Base-by-base conservation (phyloP, 1,140 invertebrate genomes). In the Calycopis cecrops region DNA sequence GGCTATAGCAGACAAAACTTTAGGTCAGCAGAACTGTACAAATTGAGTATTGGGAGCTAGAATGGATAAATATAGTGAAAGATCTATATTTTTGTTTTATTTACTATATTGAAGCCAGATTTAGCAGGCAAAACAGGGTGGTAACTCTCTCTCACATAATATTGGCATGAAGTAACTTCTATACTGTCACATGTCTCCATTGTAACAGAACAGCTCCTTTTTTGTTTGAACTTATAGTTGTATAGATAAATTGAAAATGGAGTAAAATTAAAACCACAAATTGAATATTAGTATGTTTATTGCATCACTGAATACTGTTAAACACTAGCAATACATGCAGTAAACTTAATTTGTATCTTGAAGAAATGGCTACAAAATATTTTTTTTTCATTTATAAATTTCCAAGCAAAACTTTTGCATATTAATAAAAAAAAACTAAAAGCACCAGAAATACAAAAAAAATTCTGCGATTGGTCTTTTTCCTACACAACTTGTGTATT, bases 231-330 rank as follows among this genome's bases (percentile, higher is more conserved):
- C n/a, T n/a, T n/a, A n/a, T n/a, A n/a, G n/a, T n/a, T n/a, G n/a
- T n/a, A n/a, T n/a, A n/a, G n/a, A n/a, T n/a, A n/a, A n/a, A n/a
- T n/a, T n/a, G 7, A n/a, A 12, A n/a, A 17, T 35, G 49, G 55
- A 54, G 40, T 16, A 49, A 59, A 17, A 28, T 12, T 28, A 17
- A 34, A n/a, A n/a, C 34, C 44, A 63, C 34, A 49, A 40, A 38
- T 58, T 54, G 33, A 10, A 17, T 54, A 54, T 47, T 59, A 55
- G 70, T 73, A 71, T 70, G 67, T 85, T 85, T 85, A 85, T 85
- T 85, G 77, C 80, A 85, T 84, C 76, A 73, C 71, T 72, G 76
- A 85, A 84, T 84, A 85, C 79, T 79, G 82, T 75, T 77, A 83
- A 78, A 74, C 60, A 62, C 77, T 79, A 81, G 78, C 71, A 65